Evolutionary conservation across 2,113 vertebrate genomes (phyloP).

Genomic region (Orcinus orca): DNA sequence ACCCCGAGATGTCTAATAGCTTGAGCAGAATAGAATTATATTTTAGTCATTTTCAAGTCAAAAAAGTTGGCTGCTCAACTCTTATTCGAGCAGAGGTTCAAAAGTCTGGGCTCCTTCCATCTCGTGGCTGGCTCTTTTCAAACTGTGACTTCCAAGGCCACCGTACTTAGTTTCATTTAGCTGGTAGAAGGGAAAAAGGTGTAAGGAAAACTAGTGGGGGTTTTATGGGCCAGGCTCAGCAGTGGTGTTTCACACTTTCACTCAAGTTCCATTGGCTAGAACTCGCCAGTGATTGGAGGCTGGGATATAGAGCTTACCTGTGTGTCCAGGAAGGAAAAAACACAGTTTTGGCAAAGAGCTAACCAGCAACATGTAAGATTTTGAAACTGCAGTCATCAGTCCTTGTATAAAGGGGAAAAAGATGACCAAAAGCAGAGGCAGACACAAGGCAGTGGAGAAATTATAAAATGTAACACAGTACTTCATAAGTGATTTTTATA

Average conservation of each 20-base stretch:
- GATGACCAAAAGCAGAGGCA: not conserved
- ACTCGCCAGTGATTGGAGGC: not conserved
- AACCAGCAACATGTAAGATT: not conserved
- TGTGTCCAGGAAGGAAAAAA: not conserved
- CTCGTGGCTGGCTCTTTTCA: not conserved
- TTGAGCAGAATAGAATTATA: not conserved
- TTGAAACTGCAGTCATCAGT: not conserved
- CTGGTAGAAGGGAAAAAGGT: not conserved
- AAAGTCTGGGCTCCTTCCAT: not conserved
- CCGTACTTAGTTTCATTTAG: not conserved
- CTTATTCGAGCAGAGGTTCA: not conserved
- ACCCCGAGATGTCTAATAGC: not conserved
- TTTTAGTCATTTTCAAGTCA: not conserved
- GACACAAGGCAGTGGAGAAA: not conserved
- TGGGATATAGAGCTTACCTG: not conserved
- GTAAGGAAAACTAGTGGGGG: not conserved
- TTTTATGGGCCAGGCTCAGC: not conserved
- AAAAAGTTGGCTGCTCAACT: not conserved
- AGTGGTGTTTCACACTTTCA: not conserved
- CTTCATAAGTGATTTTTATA: not conserved
- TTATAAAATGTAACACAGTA: not conserved
- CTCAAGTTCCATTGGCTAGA: not conserved
- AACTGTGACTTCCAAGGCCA: not conserved
- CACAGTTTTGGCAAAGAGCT: not conserved
- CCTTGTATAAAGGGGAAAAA: not conserved